Base-by-base conservation (phyloP, 2,113 vertebrate genomes). In the Gymnobelideus leadbeateri region DNA sequence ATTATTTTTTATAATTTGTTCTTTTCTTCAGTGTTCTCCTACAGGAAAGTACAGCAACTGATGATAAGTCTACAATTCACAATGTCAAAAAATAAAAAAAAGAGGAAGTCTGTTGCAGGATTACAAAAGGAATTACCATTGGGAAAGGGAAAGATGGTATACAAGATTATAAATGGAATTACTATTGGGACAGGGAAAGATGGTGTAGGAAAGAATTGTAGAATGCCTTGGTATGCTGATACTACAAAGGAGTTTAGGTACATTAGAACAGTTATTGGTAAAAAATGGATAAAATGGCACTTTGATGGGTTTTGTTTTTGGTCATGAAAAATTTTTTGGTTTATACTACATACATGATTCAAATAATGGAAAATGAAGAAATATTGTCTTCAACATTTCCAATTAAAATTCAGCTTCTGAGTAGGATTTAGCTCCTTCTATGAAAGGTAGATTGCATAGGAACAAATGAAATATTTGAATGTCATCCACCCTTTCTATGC, bases 1-100 rank as follows among this genome's bases (percentile, higher is more conserved):
- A 92, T 68, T 93, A 37, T 51, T 94, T 61, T 91, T 93, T 89
- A 92, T 61, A n/a, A 31, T 94, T 98, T 47, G 54, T 68, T 96
- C 55, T 92, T 47, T 31, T 93, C 43, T 93, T 92, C 84, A 96
- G 1, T 95, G 91, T 91, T 92, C 25, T 61, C 28, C 57, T 53
- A 94, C 46, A 89, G 52, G 57, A 43, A 93, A 96, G 55, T 61
- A 51, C 84, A 90, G 23, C 89, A 91, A 91, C 55, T 92, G 89
- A 91, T 92, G 55, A n/a, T 93, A 55, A 94, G 96, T 49, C 52
- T 90, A 61, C 16, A 95, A 47, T 54, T 51, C 91, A 92, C 9
- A 91, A 89, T 94, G 53, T 68, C 51, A 28, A 57, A 77, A 89
- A 6, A 47, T 57, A 77, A 3, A 47, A 37, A 37, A 37, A 84